Conservation (phyloP, 2,888 invertebrate species). For the Drosophila lacicola region DNA sequence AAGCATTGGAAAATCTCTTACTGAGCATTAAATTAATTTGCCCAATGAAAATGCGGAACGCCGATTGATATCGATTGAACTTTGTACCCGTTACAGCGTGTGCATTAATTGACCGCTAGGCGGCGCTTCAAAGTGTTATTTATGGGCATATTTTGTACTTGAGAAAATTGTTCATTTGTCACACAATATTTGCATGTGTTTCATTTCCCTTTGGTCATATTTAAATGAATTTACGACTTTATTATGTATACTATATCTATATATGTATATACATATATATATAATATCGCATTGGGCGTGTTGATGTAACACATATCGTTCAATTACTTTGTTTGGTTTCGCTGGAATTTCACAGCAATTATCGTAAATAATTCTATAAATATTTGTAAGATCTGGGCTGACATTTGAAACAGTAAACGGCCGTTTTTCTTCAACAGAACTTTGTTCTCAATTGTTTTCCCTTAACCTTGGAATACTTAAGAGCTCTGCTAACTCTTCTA, state of each 20-base stretch:
- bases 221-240: conserved; percentile 71
- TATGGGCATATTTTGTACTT: conserved; percentile 34
- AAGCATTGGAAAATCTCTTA: conserved; percentile 63
- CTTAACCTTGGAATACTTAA: conserved; percentile 12
- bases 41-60: conserved; percentile 52
- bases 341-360: conserved; percentile 42
- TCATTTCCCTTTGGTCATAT: conserved; percentile 33
- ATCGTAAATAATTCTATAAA: conserved; percentile 54
- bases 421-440: neutral
- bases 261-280: neutral
- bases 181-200: conserved; percentile 58
- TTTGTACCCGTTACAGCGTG: conserved; percentile 38
- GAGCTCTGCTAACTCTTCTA: neutral
- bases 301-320: conserved; percentile 48
- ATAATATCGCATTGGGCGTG: conserved; percentile 18
- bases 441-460: neutral
- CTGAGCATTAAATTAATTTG: conserved; percentile 61
- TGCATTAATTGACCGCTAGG: conserved; percentile 48
- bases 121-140: conserved; percentile 66
- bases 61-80: conserved; percentile 42
- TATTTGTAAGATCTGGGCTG: conserved; percentile 6
- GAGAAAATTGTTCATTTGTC: conserved; percentile 30
- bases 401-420: conserved; percentile 7
- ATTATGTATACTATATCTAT: conserved; percentile 27
- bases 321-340: conserved; percentile 63